A percentile compares a stretch with the other conserved stretches of the same genome.
Evolutionary conservation across 2,888 invertebrate genomes (phyloP).

Genomic region (Cantharis rufa): DNA sequence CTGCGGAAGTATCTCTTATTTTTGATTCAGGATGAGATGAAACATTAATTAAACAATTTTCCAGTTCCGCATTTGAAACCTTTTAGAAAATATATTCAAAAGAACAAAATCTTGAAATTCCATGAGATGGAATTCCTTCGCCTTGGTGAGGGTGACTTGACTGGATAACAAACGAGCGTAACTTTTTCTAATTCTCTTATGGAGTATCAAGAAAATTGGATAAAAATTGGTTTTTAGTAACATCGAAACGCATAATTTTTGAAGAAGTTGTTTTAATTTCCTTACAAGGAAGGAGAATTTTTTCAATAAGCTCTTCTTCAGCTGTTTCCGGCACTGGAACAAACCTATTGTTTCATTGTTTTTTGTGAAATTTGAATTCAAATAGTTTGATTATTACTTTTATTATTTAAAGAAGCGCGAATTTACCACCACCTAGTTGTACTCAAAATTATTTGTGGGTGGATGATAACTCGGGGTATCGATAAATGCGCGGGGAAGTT

Average conservation of each 20-base stretch:
- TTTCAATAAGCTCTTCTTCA: neutral
- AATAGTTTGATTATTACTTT: neutral
- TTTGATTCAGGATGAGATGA: too few species aligned
- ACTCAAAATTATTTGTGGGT: conserved; percentile 39
- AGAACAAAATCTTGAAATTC: neutral
- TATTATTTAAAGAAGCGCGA: conserved; percentile 17
- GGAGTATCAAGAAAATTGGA: neutral
- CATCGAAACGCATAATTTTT: neutral
- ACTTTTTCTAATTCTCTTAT: neutral
- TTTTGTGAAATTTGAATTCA: neutral
- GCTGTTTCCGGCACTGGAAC: neutral
- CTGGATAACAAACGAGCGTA: neutral
- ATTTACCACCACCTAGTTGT: conserved; percentile 23
- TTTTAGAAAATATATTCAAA: too few species aligned
- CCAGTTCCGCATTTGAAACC: too few species aligned
- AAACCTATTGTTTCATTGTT: neutral
- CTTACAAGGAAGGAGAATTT: neutral
- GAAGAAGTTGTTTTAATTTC: neutral
- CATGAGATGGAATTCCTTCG: neutral
- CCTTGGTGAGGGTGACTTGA: neutral
- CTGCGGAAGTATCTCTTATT: too few species aligned
- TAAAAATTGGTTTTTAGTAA: neutral
- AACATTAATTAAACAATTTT: too few species aligned
- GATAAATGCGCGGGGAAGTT: conserved; percentile 52
- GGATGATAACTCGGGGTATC: conserved; percentile 46